Base-by-base conservation (phyloP, 2,888 invertebrate genomes). In the Acrobasis suavella region DNA sequence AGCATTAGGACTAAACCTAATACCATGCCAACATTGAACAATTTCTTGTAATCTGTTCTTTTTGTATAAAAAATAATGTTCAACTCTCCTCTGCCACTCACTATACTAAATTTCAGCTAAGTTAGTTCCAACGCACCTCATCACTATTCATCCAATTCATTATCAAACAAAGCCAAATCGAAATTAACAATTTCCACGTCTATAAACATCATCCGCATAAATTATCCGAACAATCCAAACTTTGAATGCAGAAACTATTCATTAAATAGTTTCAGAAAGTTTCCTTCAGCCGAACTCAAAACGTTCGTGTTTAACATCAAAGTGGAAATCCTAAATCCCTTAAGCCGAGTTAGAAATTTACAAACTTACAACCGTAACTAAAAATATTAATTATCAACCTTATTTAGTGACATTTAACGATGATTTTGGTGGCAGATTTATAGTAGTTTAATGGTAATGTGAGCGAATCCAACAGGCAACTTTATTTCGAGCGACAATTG, bases 401-500 rank as follows among this genome's bases (percentile, higher is more conserved):
- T 80, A 72, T 50, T 2, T 0, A 0, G 6, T 2, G 1, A 42
- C 3, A 16, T 1, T 12, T 77, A 80, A 69, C 68, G 72, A 52
- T 65, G 64, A 66, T 59, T 42, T 61, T 62, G 42, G 58, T 51
- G 12, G 74, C 64, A 76, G 69, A 68, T 55, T 17, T 65, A 74
- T 63, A 32, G 38, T 74, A 71, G 78, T 78, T 74, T 69, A 62
- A 32, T 66, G 71, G 76, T 81, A 76, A 83, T 83, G 81, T 81
- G 78, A 77, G 82, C 74, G 82, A 79, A 85, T 80, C 72, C 74
- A 68, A 76, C 72, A 79, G 73, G 77, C 75, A 88, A 90, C 89
- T 89, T 89, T 88, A 88, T 89, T 88, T 87, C 74, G 75, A 82
- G 86, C 83, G 87, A 89, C 89, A 89, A 89, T 90, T 88, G 86